phyloP scores from a whole-genome alignment of 2,113 vertebrate genomes.

The Dasyornis broadbenti region DNA sequence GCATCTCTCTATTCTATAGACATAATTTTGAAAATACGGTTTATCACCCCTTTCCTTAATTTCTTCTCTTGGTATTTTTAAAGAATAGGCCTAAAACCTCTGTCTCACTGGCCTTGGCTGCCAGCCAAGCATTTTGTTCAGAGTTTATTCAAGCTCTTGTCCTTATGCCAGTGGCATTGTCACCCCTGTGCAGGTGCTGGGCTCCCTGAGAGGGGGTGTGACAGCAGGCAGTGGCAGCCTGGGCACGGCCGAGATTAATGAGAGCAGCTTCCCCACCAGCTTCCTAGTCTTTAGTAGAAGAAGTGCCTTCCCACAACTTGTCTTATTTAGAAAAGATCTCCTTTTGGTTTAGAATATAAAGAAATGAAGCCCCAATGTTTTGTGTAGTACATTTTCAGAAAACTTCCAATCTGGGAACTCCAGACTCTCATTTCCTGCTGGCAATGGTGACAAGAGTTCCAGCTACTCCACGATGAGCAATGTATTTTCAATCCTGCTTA shows the following conservation, averaged over 20 bases:
- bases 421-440: not conserved
- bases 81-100: not conserved
- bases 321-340: not conserved
- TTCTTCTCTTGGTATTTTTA: not conserved
- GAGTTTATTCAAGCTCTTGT: not conserved
- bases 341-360: not conserved
- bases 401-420: not conserved
- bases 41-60: not conserved
- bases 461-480: rapidly evolving
- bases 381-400: not conserved
- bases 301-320: not conserved
- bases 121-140: not conserved
- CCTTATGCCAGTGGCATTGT: not conserved
- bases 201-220: not conserved
- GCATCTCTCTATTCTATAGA: not conserved
- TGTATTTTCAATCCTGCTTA: not conserved
- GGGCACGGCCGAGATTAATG: not conserved
- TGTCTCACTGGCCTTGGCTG: not conserved
- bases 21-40: not conserved
- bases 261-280: not conserved
- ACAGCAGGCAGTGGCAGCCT: not conserved
- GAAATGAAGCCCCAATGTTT: not conserved
- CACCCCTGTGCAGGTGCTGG: not conserved
- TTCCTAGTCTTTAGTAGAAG: not conserved
- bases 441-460: not conserved